Conservation (phyloP, 2,797 vertebrate genomes). For the Trachurus trachurus region DNA sequence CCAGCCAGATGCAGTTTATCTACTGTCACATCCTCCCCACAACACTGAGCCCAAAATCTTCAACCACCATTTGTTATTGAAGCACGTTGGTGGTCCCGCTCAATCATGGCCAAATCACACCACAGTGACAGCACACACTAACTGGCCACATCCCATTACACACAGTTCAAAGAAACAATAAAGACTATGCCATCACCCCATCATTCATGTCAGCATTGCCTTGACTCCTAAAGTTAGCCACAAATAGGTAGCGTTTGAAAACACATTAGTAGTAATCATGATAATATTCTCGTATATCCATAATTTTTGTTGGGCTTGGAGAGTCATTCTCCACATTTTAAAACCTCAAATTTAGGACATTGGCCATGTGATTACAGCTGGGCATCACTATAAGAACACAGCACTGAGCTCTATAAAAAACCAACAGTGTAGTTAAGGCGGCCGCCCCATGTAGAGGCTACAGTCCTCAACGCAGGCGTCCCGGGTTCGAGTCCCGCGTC, state of each 20-base stretch:
- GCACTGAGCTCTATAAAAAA: background rate
- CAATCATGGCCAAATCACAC: slow-evolving; percentile 12
- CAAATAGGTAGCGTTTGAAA: background rate
- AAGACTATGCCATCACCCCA: background rate
- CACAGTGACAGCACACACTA: slow-evolving; percentile 10
- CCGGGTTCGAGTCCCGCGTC: too few relatives aligned
- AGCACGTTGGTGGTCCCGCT: slow-evolving; percentile 5
- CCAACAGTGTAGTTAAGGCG: too few relatives aligned
- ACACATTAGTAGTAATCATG: background rate
- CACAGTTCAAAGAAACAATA: slow-evolving; percentile 14
- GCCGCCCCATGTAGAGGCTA: too few relatives aligned
- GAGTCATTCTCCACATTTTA: background rate
- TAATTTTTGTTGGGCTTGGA: background rate
- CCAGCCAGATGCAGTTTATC: background rate
- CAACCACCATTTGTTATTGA: background rate
- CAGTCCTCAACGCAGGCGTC: too few relatives aligned
- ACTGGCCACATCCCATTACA: slow-evolving; percentile 20
- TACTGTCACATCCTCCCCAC: slow-evolving; percentile 2
- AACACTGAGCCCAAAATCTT: slow-evolving; percentile 19
- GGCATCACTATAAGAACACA: too few relatives aligned
- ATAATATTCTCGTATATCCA: background rate
- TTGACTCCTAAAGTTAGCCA: background rate
- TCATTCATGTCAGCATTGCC: slow-evolving; percentile 10
- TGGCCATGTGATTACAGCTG: background rate
- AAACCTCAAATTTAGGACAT: background rate